phyloP scores from a whole-genome alignment of 2,113 vertebrate genomes.

The Dunckerocampus dactyliophorus region DNA sequence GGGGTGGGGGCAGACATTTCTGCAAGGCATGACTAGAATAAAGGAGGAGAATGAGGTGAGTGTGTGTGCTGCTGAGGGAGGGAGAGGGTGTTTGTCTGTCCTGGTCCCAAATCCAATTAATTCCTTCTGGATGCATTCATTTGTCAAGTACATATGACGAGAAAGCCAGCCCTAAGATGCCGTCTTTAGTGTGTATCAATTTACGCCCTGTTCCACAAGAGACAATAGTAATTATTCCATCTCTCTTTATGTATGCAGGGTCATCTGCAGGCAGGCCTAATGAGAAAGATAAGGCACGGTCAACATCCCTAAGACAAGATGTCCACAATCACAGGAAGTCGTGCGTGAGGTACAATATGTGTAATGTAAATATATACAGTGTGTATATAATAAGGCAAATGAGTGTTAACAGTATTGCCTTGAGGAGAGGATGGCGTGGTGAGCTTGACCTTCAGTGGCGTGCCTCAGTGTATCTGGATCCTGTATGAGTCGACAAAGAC shows the following conservation, averaged over 20 bases:
- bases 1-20: slow-evolving; percentile 63
- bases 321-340: slow-evolving; percentile 37
- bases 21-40: slow-evolving; percentile 71
- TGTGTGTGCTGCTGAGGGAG: slow-evolving; percentile 26
- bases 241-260: slow-evolving; percentile 42
- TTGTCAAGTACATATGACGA: slow-evolving; percentile 62
- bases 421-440: not conserved
- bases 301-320: slow-evolving; percentile 40
- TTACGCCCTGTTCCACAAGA: slow-evolving; percentile 67
- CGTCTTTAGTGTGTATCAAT: slow-evolving; percentile 71
- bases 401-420: slow-evolving; percentile 3
- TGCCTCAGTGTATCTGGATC: slow-evolving; percentile 12
- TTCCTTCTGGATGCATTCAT: slow-evolving; percentile 73
- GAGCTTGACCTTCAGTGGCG: slow-evolving; percentile 20
- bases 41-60: slow-evolving; percentile 50
- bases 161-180: slow-evolving; percentile 52
- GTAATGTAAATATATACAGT: not conserved
- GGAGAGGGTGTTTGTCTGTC: slow-evolving; percentile 56
- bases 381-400: not conserved
- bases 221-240: slow-evolving; percentile 68
- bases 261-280: slow-evolving; percentile 45
- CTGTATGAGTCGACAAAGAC: not conserved
- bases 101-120: slow-evolving; percentile 75
- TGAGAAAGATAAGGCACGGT: slow-evolving; percentile 57
- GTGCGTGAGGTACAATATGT: slow-evolving; percentile 10